phyloP scores from a whole-genome alignment of 2,888 invertebrate species.

The Buathra laborator region DNA sequence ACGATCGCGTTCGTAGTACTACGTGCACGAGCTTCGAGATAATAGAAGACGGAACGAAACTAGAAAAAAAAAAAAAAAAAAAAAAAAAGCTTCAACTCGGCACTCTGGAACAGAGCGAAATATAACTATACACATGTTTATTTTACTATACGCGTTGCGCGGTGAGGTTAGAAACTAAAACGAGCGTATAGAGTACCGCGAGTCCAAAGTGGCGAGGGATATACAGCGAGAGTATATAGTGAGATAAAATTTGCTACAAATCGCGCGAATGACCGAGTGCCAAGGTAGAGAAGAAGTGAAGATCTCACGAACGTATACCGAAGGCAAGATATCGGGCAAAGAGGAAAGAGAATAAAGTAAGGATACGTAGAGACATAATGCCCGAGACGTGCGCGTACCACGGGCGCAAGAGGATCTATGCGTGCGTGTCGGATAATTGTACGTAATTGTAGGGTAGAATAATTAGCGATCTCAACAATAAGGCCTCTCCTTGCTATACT shows the following conservation, averaged over 20 bases:
- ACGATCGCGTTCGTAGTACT: constrained; percentile 56
- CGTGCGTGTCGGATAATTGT: constrained; percentile 83
- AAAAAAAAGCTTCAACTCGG: background rate
- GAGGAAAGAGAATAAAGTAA: constrained; percentile 19
- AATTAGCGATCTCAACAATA: constrained; percentile 84
- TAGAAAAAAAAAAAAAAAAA: constrained; percentile 3
- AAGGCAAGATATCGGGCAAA: background rate
- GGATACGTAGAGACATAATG: constrained; percentile 29
- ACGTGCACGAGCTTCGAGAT: constrained; percentile 70
- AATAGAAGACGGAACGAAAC: constrained; percentile 36
- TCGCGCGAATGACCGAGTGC: constrained; percentile 20
- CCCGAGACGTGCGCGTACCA: constrained; percentile 23
- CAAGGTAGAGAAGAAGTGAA: background rate
- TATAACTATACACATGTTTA: background rate
- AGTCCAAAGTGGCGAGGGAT: background rate
- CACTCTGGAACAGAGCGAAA: background rate
- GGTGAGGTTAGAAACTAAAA: constrained; percentile 22
- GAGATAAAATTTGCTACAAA: constrained; percentile 18
- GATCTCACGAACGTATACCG: background rate
- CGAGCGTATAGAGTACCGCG: constrained; percentile 18
- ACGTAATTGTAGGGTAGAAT: constrained; percentile 82
- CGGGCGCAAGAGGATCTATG: constrained; percentile 63
- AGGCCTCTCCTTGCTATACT: constrained; percentile 68
- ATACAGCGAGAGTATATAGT: background rate
- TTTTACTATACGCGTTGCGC: background rate